Evolutionary conservation across 2,888 invertebrate genomes (phyloP), one percentile per base, ranked within the genome.

Genomic region (Chrysolina oricalcia): DNA sequence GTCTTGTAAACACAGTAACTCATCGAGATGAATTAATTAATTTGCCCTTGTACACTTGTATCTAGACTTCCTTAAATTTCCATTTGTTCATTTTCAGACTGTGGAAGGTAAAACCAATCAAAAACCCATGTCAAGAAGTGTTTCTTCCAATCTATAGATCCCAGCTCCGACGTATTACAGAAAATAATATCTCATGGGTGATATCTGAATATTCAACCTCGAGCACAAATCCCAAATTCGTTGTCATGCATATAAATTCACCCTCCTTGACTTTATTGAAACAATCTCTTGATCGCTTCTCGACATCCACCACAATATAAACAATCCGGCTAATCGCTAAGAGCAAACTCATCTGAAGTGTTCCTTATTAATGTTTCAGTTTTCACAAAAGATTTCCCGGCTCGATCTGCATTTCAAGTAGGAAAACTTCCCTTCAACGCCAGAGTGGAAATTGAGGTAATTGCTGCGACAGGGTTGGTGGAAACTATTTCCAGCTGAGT

Each of bases 361-460:
- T 21, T 27, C 23, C 19, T 35, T 64, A 53, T 64, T 80, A 78
- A 91, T 91, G 40, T 91, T 91, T 48, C 89, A 96, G 96, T 92
- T 91, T 96, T 97, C 87, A 90, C 90, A n/a, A 92, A 92, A 85
- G 91, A 94, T 80, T 94, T 89, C 84, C 97, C 97, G 59, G 97
- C 97, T 0, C 92, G 97, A 75, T 95, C 96, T 69, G 94, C 95
- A 15, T 96, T 92, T 86, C 96, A 97, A 90, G 97, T 96, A 62
- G 94, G 92, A 70, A 93, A 92, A 80, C 88, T 97, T 75, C 97
- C 97, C 1, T 87, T 93, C 89, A 93, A 92, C 74, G 96, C 95
- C 0, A 90, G 92, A 48, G 92, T 97, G 19, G 97, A 97, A 89
- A 96, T 97, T 81, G 97, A 97, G 89, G 96, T 94, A 13, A 92